A percentile compares a stretch with the other conserved stretches of the same genome.
phyloP scores from a whole-genome alignment of 2,113 vertebrate species.

The Prionailurus viverrinus region DNA sequence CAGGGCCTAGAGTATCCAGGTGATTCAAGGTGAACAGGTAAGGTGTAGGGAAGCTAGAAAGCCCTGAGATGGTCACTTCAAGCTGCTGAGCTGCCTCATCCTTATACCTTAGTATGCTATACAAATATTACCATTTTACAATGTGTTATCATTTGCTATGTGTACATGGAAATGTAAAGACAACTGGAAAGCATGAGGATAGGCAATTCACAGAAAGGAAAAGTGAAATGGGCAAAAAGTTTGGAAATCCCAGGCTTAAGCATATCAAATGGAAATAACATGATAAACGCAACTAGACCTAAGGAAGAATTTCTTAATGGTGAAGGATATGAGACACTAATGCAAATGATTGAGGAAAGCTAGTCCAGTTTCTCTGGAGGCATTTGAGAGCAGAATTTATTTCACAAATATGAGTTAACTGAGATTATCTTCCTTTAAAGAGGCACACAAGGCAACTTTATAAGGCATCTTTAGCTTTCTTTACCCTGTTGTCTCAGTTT shows the following conservation, averaged over 20 bases:
- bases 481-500: constrained; percentile 11
- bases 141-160: not conserved
- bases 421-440: constrained; percentile 20
- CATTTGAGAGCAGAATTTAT: constrained; percentile 33
- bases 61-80: not conserved
- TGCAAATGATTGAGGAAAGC: not conserved
- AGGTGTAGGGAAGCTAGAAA: not conserved
- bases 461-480: constrained; percentile 36
- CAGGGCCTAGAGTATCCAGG: not conserved
- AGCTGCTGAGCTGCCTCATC: not conserved
- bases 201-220: constrained; percentile 1
- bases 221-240: not conserved
- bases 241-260: constrained; percentile 37
- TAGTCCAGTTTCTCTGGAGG: constrained; percentile 4
- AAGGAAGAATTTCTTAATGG: constrained; percentile 28
- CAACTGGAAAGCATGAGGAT: not conserved
- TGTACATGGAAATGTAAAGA: not conserved
- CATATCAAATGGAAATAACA: constrained; percentile 32
- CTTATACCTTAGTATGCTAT: not conserved
- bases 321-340: not conserved
- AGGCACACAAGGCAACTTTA: not conserved
- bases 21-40: not conserved
- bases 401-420: constrained; percentile 30
- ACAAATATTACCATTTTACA: not conserved
- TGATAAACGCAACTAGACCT: not conserved